Evolutionary conservation across 2,113 vertebrate genomes (phyloP), one percentile per base, ranked within the genome.

Genomic region (Phrynocephalus versicolor): DNA sequence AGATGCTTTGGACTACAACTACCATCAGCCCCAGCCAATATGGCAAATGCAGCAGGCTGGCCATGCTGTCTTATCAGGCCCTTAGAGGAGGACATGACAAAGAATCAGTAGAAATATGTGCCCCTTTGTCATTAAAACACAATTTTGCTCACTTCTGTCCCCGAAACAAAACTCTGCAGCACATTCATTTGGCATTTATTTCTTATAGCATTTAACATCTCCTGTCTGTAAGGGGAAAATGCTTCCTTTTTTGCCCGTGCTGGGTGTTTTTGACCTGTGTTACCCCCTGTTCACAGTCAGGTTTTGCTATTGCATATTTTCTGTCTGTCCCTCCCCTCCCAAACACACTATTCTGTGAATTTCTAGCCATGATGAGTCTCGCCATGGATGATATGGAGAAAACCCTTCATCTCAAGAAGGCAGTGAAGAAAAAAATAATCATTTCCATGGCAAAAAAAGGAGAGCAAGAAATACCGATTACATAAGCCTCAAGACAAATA

Each of bases 401-500:
- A 45, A 55, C 27, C 80, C 87, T 10, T 60, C 88, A 89, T 87
- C 37, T 70, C 70, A 88, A 86, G 51, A 82, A 78, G 57, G 64
- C 45, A 51, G 10, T 51, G 45, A 51, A 51, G 45, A 51, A 51
- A 51, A 51, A 51, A 51, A 51, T 6, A 51, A 51, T 51, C 45
- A 51, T 51, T 51, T 51, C 45, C 45, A 6, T 51, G 79, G 13
- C n/a, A 77, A 77, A 16, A 58, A 58, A 19, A 51, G 45, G 84
- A 39, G 35, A 14, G 23, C 14, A 88, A 55, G 71, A 84, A 57
- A 74, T 84, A 62, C 23, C 88, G 83, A 81, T 92, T 89, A 87
- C 25, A 65, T 70, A 91, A 93, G 85, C 82, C 84, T 71, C 86
- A 92, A 89, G 55, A 89, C 13, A 89, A 95, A 91, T 51, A 91